Conservation (phyloP, 2,797 vertebrate genomes). For the Merluccius polli region DNA sequence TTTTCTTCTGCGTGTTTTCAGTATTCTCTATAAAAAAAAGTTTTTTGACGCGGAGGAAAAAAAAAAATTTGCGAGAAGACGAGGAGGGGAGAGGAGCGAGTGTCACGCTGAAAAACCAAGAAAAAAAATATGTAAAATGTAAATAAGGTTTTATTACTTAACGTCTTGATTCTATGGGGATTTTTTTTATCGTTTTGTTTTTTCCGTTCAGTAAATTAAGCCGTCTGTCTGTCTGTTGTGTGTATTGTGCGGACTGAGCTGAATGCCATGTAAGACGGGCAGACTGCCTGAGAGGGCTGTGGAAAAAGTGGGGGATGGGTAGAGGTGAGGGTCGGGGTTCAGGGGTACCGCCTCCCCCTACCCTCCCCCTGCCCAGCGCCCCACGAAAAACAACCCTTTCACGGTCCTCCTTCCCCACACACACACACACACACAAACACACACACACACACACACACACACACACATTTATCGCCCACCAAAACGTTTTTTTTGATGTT, state of each 20-base stretch:
- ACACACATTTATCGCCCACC: slow-evolving; percentile 56
- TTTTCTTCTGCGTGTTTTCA: slow-evolving; percentile 76
- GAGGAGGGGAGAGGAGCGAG: slow-evolving; percentile 68
- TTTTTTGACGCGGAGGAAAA: slow-evolving; percentile 59
- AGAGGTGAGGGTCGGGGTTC: slow-evolving; percentile 45
- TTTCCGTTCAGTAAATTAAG: slow-evolving; percentile 67
- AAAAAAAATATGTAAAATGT: slow-evolving; percentile 80
- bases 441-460: slow-evolving; percentile 10
- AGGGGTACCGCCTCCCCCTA: slow-evolving; percentile 32
- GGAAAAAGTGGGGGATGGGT: slow-evolving; percentile 50
- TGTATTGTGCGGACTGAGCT: slow-evolving; percentile 74
- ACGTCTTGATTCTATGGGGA: slow-evolving; percentile 74
- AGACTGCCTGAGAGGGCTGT: slow-evolving; percentile 60
- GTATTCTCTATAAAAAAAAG: slow-evolving; percentile 69
- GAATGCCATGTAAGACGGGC: slow-evolving; percentile 74
- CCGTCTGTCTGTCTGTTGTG: slow-evolving; percentile 69
- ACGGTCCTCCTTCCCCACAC: slow-evolving; percentile 49
- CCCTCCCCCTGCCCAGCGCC: slow-evolving; percentile 40
- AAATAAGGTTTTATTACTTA: slow-evolving; percentile 85
- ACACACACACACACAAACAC: slow-evolving; percentile 27
- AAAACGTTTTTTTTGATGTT: slow-evolving; percentile 47
- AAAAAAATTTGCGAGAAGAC: slow-evolving; percentile 54
- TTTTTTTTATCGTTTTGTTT: slow-evolving; percentile 71
- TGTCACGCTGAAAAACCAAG: slow-evolving; percentile 71
- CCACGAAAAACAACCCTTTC: slow-evolving; percentile 46